Evolutionary conservation across 2,113 vertebrate genomes (phyloP).

Genomic region (Phylloscopus whistleri): DNA sequence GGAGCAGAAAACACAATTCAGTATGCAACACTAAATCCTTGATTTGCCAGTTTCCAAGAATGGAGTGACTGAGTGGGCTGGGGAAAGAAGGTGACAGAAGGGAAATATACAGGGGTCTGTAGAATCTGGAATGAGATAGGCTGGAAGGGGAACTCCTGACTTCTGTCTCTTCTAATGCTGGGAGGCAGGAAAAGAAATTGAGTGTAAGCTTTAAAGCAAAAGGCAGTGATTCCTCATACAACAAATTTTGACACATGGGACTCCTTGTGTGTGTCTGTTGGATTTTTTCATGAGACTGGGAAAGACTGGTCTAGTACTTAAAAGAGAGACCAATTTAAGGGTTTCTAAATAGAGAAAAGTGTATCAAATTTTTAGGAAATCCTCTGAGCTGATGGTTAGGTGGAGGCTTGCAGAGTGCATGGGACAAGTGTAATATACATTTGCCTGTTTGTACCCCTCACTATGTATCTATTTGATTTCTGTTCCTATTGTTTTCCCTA

Average conservation of each 20-base stretch:
- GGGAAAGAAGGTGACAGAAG: neutral
- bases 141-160: neutral
- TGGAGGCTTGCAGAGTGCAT: neutral
- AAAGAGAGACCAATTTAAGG: neutral
- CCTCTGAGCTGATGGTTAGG: neutral
- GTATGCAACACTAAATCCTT: neutral
- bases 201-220: neutral
- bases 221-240: neutral
- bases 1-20: neutral
- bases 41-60: neutral
- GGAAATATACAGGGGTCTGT: neutral
- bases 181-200: neutral
- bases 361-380: neutral
- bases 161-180: neutral
- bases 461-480: neutral
- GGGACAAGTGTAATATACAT: fast-evolving
- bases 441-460: fast-evolving
- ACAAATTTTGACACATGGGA: neutral
- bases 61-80: neutral
- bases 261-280: neutral
- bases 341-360: neutral
- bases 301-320: neutral
- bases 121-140: neutral
- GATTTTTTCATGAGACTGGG: neutral
- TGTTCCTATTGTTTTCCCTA: neutral